Percentiles rank a stretch among this genome's conserved stretches.
Evolutionary conservation across 64 coral and sea anemone species (phyloP).

Genomic region (Platygyra sinensis): DNA sequence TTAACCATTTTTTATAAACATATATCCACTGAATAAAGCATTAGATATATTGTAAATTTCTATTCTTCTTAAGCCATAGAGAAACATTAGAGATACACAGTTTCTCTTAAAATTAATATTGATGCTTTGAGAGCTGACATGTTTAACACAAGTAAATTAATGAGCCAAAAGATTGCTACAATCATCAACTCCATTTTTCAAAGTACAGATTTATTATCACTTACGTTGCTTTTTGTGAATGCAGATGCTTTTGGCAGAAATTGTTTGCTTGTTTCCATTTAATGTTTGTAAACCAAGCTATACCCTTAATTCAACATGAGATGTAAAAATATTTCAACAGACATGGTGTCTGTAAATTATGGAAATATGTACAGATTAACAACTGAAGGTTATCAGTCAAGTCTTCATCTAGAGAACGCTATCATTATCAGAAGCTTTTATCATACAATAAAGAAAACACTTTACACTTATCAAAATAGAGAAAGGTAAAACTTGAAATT

Average conservation of each 20-base stretch:
- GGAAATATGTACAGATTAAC: not conserved
- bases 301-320: not conserved
- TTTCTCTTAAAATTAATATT: too few species aligned
- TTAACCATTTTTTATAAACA: too few species aligned
- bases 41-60: too few species aligned
- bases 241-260: not conserved
- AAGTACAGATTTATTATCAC: too few species aligned
- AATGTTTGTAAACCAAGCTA: not conserved
- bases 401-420: not conserved
- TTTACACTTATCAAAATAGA: not conserved
- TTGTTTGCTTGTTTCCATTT: not conserved
- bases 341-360: constrained; percentile 24
- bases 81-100: too few species aligned
- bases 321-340: constrained; percentile 6
- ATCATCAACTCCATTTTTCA: too few species aligned
- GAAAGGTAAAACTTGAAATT: not conserved
- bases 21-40: too few species aligned
- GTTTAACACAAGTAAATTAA: too few species aligned
- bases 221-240: not conserved
- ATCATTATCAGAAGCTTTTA: not conserved
- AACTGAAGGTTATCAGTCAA: not conserved
- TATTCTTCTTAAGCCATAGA: too few species aligned
- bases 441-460: constrained; percentile 1
- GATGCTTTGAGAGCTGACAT: too few species aligned
- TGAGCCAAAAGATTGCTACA: too few species aligned